Percentiles rank a stretch among this genome's conserved stretches.
phyloP scores from a whole-genome alignment of 2,888 invertebrate species.

The Proisotoma minuta region DNA sequence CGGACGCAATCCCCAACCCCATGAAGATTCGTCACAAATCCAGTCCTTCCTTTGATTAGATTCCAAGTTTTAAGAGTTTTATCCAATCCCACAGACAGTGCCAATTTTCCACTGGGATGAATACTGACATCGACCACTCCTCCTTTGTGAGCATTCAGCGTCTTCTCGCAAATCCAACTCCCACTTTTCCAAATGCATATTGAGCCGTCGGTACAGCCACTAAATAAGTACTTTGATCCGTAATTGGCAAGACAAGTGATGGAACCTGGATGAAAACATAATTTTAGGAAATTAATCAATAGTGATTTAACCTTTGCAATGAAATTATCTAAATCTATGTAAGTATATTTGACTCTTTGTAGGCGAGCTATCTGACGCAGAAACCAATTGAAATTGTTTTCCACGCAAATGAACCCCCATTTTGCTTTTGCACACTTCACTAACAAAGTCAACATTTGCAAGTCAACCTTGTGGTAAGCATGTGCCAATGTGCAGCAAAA shows the following conservation, averaged over 20 bases:
- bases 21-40: constrained; percentile 80
- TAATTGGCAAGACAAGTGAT: constrained; percentile 73
- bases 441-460: constrained; percentile 12
- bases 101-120: constrained; percentile 84
- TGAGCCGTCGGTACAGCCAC: constrained; percentile 78
- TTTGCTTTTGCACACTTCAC: constrained; percentile 19
- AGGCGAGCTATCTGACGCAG: constrained; percentile 17
- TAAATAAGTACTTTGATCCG: constrained; percentile 68
- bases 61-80: constrained; percentile 87
- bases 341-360: constrained; percentile 4
- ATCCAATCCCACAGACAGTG: constrained; percentile 79
- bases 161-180: constrained; percentile 80
- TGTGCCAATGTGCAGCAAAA: constrained; percentile 13
- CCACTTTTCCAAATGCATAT: constrained; percentile 75
- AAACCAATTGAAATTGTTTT: background rate
- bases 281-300: background rate
- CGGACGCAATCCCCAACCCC: constrained; percentile 58
- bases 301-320: constrained; percentile 1
- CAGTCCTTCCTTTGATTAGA: constrained; percentile 81
- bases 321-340: background rate
- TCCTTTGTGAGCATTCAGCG: constrained; percentile 69
- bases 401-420: constrained; percentile 17
- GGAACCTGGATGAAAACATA: constrained; percentile 55
- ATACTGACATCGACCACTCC: constrained; percentile 63
- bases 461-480: constrained; percentile 16